These are phyloP conservation scores for Heptranchias perlo DNA, from an alignment of 2,113 vertebrate species.

Conservation along the genomic window DNA sequence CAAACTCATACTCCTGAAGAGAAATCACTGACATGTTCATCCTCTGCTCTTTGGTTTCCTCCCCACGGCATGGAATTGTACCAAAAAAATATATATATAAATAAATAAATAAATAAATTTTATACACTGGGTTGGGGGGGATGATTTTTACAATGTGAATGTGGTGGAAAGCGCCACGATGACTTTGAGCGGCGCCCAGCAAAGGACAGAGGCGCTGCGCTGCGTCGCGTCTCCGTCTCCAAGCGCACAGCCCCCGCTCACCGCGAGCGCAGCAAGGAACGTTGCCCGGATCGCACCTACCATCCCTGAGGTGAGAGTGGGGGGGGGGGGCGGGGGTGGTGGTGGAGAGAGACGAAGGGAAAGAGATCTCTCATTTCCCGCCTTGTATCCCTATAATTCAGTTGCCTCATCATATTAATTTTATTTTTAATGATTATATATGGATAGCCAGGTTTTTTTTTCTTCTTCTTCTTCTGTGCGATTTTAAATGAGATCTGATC, in stretches of 20 bases:
- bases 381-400: background rate
- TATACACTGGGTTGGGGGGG: no score
- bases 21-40: constrained; percentile 38
- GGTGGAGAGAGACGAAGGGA: no score
- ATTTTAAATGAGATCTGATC: background rate
- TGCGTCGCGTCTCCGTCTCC: background rate
- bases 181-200: constrained; percentile 7
- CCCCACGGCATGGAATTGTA: background rate
- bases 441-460: no score
- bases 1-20: constrained; percentile 38
- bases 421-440: background rate
- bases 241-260: background rate
- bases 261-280: background rate
- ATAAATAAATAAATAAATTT: no score
- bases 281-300: background rate
- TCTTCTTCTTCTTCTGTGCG: no score
- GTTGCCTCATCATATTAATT: background rate
- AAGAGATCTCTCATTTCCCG: background rate
- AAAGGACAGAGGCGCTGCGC: background rate
- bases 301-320: background rate
- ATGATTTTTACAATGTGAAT: background rate
- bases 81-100: background rate
- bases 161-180: background rate
- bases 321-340: background rate
- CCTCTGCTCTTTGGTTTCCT: background rate